Evolutionary conservation across 2,888 invertebrate genomes (phyloP), one percentile per base, ranked within the genome.

Genomic region (Harmothoe impar): DNA sequence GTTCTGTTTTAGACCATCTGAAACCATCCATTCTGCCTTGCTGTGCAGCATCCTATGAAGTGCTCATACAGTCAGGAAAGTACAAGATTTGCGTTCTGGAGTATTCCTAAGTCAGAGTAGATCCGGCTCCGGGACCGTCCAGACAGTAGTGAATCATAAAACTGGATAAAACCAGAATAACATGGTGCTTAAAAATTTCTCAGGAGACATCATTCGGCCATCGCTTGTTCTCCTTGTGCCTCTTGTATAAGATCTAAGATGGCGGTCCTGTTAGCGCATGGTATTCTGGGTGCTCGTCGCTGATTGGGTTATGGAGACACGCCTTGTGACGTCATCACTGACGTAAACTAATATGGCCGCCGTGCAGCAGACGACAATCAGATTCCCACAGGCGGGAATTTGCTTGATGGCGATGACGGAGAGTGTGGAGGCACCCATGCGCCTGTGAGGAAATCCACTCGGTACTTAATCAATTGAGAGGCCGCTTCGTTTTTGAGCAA

Each of bases 271-370:
- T 3, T 20, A 20, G 23, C 20, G 7, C 62, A n/a, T n/a, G 23
- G 62, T 62, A n/a, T 20, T n/a, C 62, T 62, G n/a, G 62, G 62
- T 12, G 62, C 62, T 62, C 62, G 15, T 62, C 20, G 23, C 62
- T 62, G 62, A 62, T 62, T 62, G 62, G 62, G 62, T 62, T 62
- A 62, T 1, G 15, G 62, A 3, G 7, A n/a, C 20, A 5, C 1
- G 62, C n/a, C 23, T n/a, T n/a, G 62, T 62, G 62, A 62, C 62
- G 62, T 62, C 62, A 62, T 15, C 62, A n/a, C 1, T 62, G 62
- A 62, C 62, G 62, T 62, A 62, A 62, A 62, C 62, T 62, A 62
- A 62, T 62, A 62, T 62, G 62, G 62, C 62, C 62, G 62, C 62
- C 62, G 20, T n/a, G 62, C n/a, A 1, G 20, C 62, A 62, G 62